These are phyloP conservation scores for Mythimna lalbum DNA, from an alignment of 2,888 invertebrate genomes.

Conservation along the genomic window DNA sequence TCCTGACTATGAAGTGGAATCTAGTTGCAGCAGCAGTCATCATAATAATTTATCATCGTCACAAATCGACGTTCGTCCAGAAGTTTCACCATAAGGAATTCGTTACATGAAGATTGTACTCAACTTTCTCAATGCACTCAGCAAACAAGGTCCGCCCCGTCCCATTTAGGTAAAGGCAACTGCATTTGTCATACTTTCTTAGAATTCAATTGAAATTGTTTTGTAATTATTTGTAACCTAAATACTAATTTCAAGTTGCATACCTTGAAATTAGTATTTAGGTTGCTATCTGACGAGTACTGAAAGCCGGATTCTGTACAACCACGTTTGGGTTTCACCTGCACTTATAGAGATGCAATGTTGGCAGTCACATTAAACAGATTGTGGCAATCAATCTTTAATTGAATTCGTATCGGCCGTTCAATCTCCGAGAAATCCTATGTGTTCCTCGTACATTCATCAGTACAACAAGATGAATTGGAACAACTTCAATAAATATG, in stretches of 20 bases:
- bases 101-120: constrained; percentile 17
- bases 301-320: background rate
- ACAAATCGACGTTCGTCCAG: background rate
- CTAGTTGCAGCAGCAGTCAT: background rate
- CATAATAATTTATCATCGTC: background rate
- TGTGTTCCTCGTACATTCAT: constrained; percentile 50
- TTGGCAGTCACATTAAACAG: constrained; percentile 68
- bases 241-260: constrained; percentile 5
- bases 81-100: background rate
- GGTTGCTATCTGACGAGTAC: background rate
- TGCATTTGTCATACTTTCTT: constrained; percentile 34
- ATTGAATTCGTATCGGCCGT: constrained; percentile 80
- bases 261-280: too few species aligned
- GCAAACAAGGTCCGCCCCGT: background rate
- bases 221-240: constrained; percentile 18
- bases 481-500: constrained; percentile 59
- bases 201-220: constrained; percentile 13
- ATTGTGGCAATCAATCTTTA: constrained; percentile 83
- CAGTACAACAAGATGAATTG: constrained; percentile 56
- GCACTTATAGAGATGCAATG: constrained; percentile 60
- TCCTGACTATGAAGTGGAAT: background rate
- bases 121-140: constrained; percentile 28
- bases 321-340: constrained; percentile 54
- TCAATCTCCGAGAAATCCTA: constrained; percentile 73
- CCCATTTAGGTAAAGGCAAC: constrained; percentile 12